Evolutionary conservation across 1,140 invertebrate species (phyloP).

Genomic region (Penaeus japonicus): DNA sequence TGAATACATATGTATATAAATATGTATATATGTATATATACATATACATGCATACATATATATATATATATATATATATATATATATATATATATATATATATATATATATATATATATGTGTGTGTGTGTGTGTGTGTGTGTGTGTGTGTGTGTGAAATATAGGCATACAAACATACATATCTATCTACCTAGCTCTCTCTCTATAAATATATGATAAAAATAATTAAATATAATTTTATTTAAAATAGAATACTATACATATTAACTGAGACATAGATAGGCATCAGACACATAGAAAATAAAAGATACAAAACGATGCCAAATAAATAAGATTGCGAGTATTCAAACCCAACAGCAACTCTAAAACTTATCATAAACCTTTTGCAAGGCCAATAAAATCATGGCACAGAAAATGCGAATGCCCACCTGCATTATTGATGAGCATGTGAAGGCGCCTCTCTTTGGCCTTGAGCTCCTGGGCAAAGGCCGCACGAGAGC

Average conservation of each 20-base stretch:
- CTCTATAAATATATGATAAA: no score
- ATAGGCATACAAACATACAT: not conserved
- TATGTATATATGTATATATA: not conserved
- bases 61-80: slow-evolving; percentile 16
- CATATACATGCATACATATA: slow-evolving; percentile 10
- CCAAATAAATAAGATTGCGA: no score
- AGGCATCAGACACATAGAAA: no score
- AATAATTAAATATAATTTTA: no score
- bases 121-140: not conserved
- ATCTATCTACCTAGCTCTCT: no score
- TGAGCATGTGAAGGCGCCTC: slow-evolving; percentile 74
- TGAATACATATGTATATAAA: not conserved
- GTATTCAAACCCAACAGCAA: no score
- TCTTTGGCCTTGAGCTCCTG: slow-evolving; percentile 70
- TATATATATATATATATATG: not conserved
- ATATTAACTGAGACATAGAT: no score
- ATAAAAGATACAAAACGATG: no score
- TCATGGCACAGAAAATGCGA: not conserved
- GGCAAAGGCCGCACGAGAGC: slow-evolving; percentile 77
- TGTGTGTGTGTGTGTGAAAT: not conserved
- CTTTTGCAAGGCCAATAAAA: not conserved
- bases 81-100: slow-evolving; percentile 8
- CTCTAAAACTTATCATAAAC: no score
- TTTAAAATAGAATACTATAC: no score
- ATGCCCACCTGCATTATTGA: slow-evolving; percentile 80